Conservation (phyloP, 2,113 vertebrate genomes). For the Lagenorhynchus albirostris region DNA sequence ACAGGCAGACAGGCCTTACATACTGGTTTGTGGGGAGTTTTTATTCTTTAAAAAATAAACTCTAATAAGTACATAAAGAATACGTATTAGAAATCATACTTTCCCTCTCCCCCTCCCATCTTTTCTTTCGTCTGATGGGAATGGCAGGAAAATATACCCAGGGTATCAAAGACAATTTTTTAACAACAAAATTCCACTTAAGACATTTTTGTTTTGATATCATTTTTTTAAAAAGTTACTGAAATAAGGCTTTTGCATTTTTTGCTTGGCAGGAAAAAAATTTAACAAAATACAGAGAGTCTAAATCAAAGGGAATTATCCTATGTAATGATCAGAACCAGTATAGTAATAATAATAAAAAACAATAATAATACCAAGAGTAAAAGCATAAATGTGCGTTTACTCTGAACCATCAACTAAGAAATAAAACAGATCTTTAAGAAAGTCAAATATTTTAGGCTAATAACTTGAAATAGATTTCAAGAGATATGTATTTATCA, state of each 20-base stretch:
- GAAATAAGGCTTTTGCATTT: constrained; percentile 57
- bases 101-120: neutral
- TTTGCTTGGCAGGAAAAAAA: neutral
- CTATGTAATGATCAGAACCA: constrained; percentile 40
- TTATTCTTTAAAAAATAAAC: constrained; percentile 35
- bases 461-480: neutral
- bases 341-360: constrained; percentile 34
- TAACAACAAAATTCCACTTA: constrained; percentile 79
- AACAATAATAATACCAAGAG: constrained; percentile 11
- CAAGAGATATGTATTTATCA: constrained; percentile 9
- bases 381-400: constrained; percentile 36
- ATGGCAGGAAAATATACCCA: constrained; percentile 79
- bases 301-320: constrained; percentile 19
- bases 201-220: constrained; percentile 68
- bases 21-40: neutral
- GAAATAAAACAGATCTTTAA: neutral
- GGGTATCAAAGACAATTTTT: constrained; percentile 81
- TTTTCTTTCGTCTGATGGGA: constrained; percentile 63
- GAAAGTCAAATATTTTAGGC: neutral
- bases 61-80: neutral
- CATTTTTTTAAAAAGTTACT: neutral
- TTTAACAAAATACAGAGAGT: constrained; percentile 36
- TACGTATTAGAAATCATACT: neutral
- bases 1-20: neutral
- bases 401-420: constrained; percentile 24